These are phyloP conservation scores for Papilio aristodemus DNA, from an alignment of 1,140 invertebrate genomes.

Conservation along the genomic window DNA sequence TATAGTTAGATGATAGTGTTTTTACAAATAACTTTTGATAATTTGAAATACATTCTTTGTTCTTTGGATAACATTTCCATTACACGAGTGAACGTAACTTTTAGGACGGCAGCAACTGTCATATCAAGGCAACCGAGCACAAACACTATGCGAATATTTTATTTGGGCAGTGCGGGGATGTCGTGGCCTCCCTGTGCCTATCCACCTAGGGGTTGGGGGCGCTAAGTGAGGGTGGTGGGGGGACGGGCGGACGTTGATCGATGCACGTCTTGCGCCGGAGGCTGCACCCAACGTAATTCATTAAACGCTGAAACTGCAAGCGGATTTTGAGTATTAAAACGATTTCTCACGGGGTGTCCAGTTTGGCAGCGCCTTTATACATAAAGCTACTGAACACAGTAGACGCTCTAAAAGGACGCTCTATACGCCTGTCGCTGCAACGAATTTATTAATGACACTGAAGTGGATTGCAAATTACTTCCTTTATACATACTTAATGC, in stretches of 20 bases:
- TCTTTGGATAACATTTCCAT: not conserved
- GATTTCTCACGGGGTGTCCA: constrained; percentile 75
- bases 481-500: constrained; percentile 24
- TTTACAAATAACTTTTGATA: too few species aligned
- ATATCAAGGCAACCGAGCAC: constrained; percentile 66
- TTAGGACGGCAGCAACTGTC: constrained; percentile 60
- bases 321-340: constrained; percentile 79
- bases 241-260: constrained; percentile 72
- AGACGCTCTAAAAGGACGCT: constrained; percentile 59
- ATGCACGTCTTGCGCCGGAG: constrained; percentile 80
- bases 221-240: constrained; percentile 40
- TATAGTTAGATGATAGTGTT: not conserved
- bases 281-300: constrained; percentile 79
- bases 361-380: constrained; percentile 59
- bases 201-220: constrained; percentile 46
- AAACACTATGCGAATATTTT: constrained; percentile 74
- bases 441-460: constrained; percentile 63
- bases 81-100: constrained; percentile 43
- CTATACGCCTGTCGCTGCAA: constrained; percentile 58
- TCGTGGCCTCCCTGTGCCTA: constrained; percentile 62
- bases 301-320: constrained; percentile 78
- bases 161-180: constrained; percentile 73
- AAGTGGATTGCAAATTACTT: constrained; percentile 39
- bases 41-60: not conserved
- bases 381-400: constrained; percentile 36